Conservation (phyloP, 2,888 invertebrate species). For the Nemotelus nigrinus region DNA sequence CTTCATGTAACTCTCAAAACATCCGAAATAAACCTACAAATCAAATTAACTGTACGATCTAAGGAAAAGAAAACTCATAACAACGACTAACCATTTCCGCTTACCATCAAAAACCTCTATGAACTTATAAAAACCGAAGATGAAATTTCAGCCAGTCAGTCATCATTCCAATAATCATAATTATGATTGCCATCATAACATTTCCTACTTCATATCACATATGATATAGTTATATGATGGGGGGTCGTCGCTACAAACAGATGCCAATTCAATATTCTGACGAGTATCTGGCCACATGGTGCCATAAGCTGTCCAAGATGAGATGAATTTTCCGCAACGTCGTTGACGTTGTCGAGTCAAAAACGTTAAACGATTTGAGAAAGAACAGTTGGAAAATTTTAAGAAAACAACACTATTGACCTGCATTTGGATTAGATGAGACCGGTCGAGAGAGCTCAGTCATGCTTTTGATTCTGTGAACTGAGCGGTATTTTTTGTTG, state of each 20-base stretch:
- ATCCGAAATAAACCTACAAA: no score
- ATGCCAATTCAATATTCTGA: no score
- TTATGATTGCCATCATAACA: constrained; percentile 16
- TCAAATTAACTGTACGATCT: no score
- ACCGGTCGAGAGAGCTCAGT: no score
- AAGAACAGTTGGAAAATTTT: constrained; percentile 12
- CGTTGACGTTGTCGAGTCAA: not conserved
- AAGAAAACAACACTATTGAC: constrained; percentile 2
- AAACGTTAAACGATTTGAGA: not conserved
- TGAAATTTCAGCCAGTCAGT: constrained; percentile 7
- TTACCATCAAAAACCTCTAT: not conserved
- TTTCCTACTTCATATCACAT: not conserved
- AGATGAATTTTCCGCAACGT: not conserved
- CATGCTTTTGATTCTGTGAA: no score
- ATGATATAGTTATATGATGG: no score
- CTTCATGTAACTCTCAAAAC: no score
- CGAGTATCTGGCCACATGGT: not conserved
- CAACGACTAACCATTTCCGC: not conserved
- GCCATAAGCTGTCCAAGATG: not conserved
- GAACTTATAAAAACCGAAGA: not conserved
- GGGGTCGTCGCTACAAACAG: no score
- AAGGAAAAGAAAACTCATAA: not conserved
- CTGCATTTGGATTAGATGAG: not conserved
- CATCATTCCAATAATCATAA: constrained; percentile 7
- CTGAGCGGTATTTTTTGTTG: no score